These are phyloP conservation scores for Microtus richardsoni DNA, from an alignment of 2,113 vertebrate genomes.

Conservation along the genomic window DNA sequence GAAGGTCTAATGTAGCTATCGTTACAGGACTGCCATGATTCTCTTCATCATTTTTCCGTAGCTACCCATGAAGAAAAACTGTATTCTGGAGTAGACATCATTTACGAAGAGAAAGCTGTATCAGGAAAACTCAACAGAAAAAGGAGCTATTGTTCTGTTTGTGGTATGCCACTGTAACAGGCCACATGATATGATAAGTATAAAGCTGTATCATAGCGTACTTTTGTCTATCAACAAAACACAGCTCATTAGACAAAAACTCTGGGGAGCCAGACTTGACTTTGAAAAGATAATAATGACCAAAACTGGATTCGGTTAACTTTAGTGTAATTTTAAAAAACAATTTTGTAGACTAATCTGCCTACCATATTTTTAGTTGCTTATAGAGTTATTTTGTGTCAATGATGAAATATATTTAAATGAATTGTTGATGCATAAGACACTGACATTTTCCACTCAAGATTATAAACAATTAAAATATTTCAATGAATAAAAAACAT, in stretches of 20 bases:
- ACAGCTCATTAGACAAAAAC: not conserved
- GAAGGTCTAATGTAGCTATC: not conserved
- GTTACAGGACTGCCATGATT: not conserved
- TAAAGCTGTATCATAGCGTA: not conserved
- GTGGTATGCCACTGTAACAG: not conserved
- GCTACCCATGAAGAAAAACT: not conserved
- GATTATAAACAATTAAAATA: slow-evolving; percentile 36
- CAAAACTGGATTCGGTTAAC: not conserved
- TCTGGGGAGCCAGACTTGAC: not conserved
- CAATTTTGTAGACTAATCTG: slow-evolving; percentile 5
- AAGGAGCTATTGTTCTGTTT: not conserved
- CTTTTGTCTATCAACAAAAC: slow-evolving; percentile 11
- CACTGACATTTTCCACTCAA: slow-evolving; percentile 1
- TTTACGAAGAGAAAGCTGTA: slow-evolving; percentile 28
- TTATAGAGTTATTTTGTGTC: not conserved
- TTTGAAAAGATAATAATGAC: slow-evolving; percentile 33
- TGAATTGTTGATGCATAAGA: not conserved
- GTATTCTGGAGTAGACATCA: not conserved
- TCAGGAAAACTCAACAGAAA: slow-evolving; percentile 5
- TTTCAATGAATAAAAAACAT: not conserved
- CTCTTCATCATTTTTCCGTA: not conserved
- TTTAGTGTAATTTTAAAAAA: slow-evolving; percentile 16
- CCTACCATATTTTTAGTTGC: not conserved
- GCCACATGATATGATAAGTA: not conserved
- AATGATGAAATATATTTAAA: slow-evolving; percentile 43